Conservation (phyloP, 2,888 invertebrate species). For the Calliopum simillimum region DNA sequence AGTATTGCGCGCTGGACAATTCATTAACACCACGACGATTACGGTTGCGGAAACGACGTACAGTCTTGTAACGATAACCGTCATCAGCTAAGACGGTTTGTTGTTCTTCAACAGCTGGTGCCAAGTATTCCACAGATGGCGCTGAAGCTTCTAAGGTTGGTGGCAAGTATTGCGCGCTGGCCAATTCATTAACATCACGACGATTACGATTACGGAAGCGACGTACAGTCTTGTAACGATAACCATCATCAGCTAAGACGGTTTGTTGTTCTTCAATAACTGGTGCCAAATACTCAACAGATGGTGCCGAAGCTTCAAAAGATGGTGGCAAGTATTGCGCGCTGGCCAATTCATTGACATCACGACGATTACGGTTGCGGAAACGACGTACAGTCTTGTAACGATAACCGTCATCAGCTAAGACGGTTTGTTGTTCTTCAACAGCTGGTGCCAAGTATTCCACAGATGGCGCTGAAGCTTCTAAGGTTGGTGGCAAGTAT, state of each 20-base stretch:
- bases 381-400: constrained; percentile 47
- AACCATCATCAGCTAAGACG: constrained; percentile 42
- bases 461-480: constrained; percentile 29
- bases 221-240: constrained; percentile 49
- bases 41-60: constrained; percentile 45
- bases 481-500: constrained; percentile 34
- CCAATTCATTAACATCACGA: constrained; percentile 51
- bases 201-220: constrained; percentile 45
- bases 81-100: constrained; percentile 39
- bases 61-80: constrained; percentile 50
- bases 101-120: constrained; percentile 14
- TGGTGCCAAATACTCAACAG: constrained; percentile 33
- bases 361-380: constrained; percentile 38
- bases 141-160: constrained; percentile 44
- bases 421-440: constrained; percentile 37
- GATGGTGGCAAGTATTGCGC: constrained; percentile 37
- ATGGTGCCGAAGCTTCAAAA: constrained; percentile 21
- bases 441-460: constrained; percentile 28
- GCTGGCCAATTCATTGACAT: constrained; percentile 32
- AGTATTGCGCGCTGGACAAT: constrained; percentile 28
- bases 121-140: constrained; percentile 35
- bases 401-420: constrained; percentile 45
- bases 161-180: constrained; percentile 54
- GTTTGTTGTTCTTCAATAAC: constrained; percentile 32
- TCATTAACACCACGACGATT: constrained; percentile 47